phyloP scores from a whole-genome alignment of 2,888 invertebrate genomes.

The Pseudococcus longispinus region DNA sequence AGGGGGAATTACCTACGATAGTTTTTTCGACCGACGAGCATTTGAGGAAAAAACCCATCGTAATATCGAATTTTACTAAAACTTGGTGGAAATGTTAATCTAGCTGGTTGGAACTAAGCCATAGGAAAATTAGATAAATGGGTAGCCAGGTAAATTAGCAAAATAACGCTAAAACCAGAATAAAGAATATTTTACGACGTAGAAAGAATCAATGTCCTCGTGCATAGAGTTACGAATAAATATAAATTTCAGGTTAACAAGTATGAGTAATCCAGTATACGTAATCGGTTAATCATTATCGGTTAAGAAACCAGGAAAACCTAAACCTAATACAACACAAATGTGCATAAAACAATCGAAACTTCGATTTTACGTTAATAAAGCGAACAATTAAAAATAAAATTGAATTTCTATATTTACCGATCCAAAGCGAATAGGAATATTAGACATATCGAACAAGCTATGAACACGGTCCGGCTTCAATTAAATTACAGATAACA shows the following conservation, averaged over 20 bases:
- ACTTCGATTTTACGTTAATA: not conserved
- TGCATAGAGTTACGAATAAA: not conserved
- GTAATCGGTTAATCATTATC: not conserved
- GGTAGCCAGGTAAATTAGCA: not conserved
- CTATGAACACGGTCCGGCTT: not conserved
- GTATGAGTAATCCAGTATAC: not conserved
- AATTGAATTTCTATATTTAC: slow-evolving; percentile 7
- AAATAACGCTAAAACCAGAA: not conserved
- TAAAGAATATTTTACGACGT: not conserved
- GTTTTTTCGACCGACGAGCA: not conserved
- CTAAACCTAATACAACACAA: not conserved
- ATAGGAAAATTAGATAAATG: not conserved
- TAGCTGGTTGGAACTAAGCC: not conserved
- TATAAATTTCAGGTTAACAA: not conserved
- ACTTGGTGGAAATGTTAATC: not conserved
- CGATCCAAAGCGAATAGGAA: not conserved
- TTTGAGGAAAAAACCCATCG: not conserved
- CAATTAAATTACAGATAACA: slow-evolving; percentile 17
- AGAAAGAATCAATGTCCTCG: not conserved
- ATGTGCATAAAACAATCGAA: not conserved
- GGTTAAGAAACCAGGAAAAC: not conserved
- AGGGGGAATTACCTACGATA: not conserved
- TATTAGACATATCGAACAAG: slow-evolving; percentile 2
- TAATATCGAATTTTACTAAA: not conserved
- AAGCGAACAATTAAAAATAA: not conserved